Percentiles rank a stretch among this genome's conserved stretches.
phyloP scores from a whole-genome alignment of 2,888 invertebrate genomes.

The Mycalesis mineus region DNA sequence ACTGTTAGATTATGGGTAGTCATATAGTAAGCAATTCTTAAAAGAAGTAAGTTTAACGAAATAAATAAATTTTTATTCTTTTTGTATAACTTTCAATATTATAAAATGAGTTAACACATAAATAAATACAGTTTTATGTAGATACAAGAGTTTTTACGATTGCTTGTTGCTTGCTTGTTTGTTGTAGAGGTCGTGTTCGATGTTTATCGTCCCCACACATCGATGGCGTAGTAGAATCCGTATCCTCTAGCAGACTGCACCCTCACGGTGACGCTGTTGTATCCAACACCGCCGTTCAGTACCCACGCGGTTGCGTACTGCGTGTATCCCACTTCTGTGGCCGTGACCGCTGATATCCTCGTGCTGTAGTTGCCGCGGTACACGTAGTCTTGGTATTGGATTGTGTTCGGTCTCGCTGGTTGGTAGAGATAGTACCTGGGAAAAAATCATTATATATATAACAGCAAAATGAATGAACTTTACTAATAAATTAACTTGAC shows the following conservation, averaged over 20 bases:
- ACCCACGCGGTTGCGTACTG: conserved; percentile 50
- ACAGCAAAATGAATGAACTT: too few relatives aligned
- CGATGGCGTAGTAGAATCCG: conserved; percentile 55
- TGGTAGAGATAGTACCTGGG: conserved; percentile 44
- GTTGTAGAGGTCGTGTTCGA: too few relatives aligned
- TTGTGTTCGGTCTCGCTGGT: conserved; percentile 37
- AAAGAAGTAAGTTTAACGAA: too few relatives aligned
- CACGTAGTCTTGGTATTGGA: conserved; percentile 53
- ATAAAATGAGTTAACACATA: too few relatives aligned
- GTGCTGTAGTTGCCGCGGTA: conserved; percentile 49
- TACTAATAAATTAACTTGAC: too few relatives aligned
- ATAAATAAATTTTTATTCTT: too few relatives aligned
- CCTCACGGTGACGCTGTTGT: conserved; percentile 48
- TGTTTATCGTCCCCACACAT: conserved; percentile 49
- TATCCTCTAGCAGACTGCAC: conserved; percentile 48
- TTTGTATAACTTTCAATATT: too few relatives aligned
- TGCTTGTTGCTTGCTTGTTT: too few relatives aligned
- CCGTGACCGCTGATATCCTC: conserved; percentile 47
- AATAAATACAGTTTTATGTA: not conserved
- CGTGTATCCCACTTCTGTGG: conserved; percentile 47
- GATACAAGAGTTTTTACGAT: too few relatives aligned
- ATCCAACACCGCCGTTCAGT: conserved; percentile 40
- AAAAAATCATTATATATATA: conserved; percentile 11
- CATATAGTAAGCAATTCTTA: too few relatives aligned
- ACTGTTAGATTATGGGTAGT: too few relatives aligned